phyloP scores from a whole-genome alignment of 1,140 invertebrate species.

The Brachionus plicatilis region DNA sequence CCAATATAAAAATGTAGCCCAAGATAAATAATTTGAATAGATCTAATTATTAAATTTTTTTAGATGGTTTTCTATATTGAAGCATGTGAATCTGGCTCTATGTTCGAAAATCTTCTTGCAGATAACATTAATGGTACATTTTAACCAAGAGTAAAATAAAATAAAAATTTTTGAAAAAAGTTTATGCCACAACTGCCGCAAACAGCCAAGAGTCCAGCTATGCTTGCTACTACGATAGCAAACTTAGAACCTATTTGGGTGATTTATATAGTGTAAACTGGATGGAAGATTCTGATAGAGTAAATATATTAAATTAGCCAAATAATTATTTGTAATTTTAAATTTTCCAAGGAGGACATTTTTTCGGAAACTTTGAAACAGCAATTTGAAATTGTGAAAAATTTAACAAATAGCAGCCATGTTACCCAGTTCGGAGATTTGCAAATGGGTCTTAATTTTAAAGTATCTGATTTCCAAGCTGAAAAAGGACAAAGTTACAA shows the following conservation, averaged over 20 bases:
- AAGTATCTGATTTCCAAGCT: conserved; percentile 29
- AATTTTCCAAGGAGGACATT: conserved; percentile 57
- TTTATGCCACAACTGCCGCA: conserved; percentile 65
- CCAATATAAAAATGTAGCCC: conserved; percentile 54
- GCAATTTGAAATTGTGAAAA: conserved; percentile 61
- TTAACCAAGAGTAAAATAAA: background rate
- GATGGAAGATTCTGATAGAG: conserved; percentile 64
- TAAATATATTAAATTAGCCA: conserved; percentile 42
- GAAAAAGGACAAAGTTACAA: background rate
- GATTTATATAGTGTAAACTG: conserved; percentile 66
- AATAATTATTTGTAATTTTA: background rate
- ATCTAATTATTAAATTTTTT: background rate
- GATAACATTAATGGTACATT: conserved; percentile 59
- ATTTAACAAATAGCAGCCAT: conserved; percentile 63
- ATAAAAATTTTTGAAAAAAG: conserved; percentile 48
- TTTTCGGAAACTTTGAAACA: conserved; percentile 58
- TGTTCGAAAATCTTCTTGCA: conserved; percentile 63
- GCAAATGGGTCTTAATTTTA: background rate
- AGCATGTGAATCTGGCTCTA: conserved; percentile 66
- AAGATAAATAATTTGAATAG: background rate
- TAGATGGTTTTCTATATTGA: conserved; percentile 65
- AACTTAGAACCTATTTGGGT: conserved; percentile 59
- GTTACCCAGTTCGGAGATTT: conserved; percentile 62
- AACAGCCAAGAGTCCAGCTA: conserved; percentile 62
- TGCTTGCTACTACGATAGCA: conserved; percentile 62